A percentile compares a stretch with the other conserved stretches of the same genome.
Evolutionary conservation across 1,140 invertebrate species (phyloP).

Genomic region (Popillia japonica): DNA sequence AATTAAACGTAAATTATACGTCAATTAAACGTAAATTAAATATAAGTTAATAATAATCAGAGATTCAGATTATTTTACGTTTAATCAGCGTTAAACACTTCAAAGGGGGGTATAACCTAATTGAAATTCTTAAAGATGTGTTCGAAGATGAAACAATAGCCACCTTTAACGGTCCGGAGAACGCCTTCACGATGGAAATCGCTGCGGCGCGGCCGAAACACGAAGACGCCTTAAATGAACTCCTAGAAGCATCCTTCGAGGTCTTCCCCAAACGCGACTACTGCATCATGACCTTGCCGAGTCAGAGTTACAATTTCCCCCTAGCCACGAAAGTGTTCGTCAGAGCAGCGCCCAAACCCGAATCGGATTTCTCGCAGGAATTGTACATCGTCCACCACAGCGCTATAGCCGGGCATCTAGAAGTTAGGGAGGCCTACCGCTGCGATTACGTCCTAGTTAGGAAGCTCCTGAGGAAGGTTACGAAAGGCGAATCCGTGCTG

Average conservation of each 20-base stretch:
- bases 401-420: conserved; percentile 56
- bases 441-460: not conserved
- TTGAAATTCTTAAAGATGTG: no score
- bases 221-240: conserved; percentile 65
- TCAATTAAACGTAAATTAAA: no score
- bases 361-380: conserved; percentile 67
- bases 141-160: conserved; percentile 31
- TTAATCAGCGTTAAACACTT: no score
- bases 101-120: no score
- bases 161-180: conserved; percentile 58
- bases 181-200: conserved; percentile 73
- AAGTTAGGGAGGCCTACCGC: conserved; percentile 8
- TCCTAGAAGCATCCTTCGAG: conserved; percentile 72
- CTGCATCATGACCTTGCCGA: conserved; percentile 70
- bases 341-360: conserved; percentile 64
- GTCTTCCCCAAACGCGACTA: conserved; percentile 74
- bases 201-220: conserved; percentile 70
- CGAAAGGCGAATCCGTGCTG: not conserved
- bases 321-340: conserved; percentile 53
- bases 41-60: no score
- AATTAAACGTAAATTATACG: no score
- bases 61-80: not conserved
- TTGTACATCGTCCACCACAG: conserved; percentile 72
- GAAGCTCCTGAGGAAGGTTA: not conserved
- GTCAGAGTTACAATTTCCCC: conserved; percentile 66